Evolutionary conservation across 2,888 invertebrate genomes (phyloP).

Genomic region (Mellilla xanthometata): DNA sequence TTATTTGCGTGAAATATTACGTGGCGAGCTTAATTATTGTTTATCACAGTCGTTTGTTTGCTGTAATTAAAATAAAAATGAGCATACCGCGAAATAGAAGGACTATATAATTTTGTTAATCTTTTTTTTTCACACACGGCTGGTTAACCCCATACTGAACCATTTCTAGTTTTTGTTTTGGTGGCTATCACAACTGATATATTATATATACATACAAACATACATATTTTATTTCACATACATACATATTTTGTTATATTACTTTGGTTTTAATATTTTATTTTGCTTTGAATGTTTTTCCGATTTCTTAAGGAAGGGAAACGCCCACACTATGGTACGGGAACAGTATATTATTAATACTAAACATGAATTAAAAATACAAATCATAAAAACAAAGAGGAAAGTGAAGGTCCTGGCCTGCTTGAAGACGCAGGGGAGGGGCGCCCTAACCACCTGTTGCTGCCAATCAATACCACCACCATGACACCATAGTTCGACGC

Average conservation of each 20-base stretch:
- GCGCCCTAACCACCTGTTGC: slow-evolving; percentile 75
- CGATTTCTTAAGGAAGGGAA: too few relatives aligned
- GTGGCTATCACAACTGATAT: too few relatives aligned
- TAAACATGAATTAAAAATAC: too few relatives aligned
- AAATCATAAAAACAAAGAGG: slow-evolving; percentile 41
- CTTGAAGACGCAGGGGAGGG: slow-evolving; percentile 53
- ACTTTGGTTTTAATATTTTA: too few relatives aligned
- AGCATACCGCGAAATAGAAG: slow-evolving; percentile 18
- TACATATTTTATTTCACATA: too few relatives aligned
- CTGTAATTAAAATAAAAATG: slow-evolving; percentile 26
- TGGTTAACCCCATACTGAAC: too few relatives aligned
- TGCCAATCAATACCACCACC: slow-evolving; percentile 75
- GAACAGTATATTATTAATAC: too few relatives aligned
- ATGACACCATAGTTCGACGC: slow-evolving; percentile 59
- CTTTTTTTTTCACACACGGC: slow-evolving; percentile 4
- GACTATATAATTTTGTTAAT: slow-evolving; percentile 9
- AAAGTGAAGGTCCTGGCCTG: slow-evolving; percentile 60
- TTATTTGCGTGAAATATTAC: slow-evolving; percentile 43
- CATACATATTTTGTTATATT: too few relatives aligned
- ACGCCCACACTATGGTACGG: too few relatives aligned
- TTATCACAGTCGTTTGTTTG: slow-evolving; percentile 37
- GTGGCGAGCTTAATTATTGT: slow-evolving; percentile 40
- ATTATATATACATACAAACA: too few relatives aligned
- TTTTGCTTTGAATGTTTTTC: too few relatives aligned
- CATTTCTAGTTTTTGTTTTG: too few relatives aligned